Percentiles rank a stretch among this genome's conserved stretches.
Conservation (phyloP, 2,888 invertebrate species). For the Serrognathus titanus region DNA sequence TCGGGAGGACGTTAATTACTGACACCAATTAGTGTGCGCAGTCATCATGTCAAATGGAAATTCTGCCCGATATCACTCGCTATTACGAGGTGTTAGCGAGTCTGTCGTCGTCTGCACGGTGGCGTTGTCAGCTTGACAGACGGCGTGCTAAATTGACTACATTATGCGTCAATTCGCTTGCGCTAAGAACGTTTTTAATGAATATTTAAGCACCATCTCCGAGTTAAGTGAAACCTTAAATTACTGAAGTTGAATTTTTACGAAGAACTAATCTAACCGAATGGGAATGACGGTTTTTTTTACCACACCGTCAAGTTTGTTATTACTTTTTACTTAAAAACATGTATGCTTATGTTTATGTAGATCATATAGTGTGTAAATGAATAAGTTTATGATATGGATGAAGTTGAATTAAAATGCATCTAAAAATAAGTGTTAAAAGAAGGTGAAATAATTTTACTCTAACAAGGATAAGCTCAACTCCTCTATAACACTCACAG, state of each 20-base stretch:
- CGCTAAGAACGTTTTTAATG: conserved; percentile 1
- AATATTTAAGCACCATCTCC: conserved; percentile 6
- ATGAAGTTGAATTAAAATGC: too few relatives aligned
- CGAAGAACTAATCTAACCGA: too few relatives aligned
- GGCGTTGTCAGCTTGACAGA: conserved; percentile 2
- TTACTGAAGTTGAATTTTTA: neutral
- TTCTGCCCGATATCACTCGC: conserved; percentile 15
- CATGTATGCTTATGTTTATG: too few relatives aligned
- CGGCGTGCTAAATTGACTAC: conserved; percentile 13
- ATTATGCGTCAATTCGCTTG: conserved; percentile 7
- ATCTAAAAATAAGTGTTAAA: too few relatives aligned
- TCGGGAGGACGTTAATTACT: conserved; percentile 28
- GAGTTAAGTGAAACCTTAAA: neutral
- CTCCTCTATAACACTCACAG: too few relatives aligned
- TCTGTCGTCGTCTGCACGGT: conserved; percentile 3
- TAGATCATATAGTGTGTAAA: too few relatives aligned
- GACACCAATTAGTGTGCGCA: conserved; percentile 24
- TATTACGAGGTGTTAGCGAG: conserved; percentile 14
- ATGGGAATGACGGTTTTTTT: too few relatives aligned
- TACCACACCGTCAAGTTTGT: too few relatives aligned
- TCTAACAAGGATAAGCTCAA: too few relatives aligned
- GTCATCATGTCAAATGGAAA: conserved; percentile 14
- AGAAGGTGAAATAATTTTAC: too few relatives aligned
- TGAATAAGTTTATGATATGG: too few relatives aligned
- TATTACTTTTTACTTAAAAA: too few relatives aligned